These are phyloP conservation scores for Drosophila athabasca DNA, from an alignment of 1,140 invertebrate genomes.

Conservation along the genomic window DNA sequence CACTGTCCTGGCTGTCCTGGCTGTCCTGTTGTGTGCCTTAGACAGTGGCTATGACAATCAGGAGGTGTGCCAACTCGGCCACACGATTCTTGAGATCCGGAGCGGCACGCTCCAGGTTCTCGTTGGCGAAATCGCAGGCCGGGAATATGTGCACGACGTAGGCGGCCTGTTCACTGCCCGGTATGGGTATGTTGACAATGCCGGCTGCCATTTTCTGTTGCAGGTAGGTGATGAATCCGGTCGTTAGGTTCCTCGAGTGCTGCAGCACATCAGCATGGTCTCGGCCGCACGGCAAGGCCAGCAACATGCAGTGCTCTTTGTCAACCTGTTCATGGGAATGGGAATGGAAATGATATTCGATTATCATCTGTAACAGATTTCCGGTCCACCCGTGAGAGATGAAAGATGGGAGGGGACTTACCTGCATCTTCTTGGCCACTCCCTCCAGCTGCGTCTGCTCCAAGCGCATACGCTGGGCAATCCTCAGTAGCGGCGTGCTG, in stretches of 20 bases:
- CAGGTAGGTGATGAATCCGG: conserved; percentile 97
- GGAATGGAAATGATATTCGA: neutral
- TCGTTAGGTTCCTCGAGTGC: conserved; percentile 94
- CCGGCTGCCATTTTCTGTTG: conserved; percentile 98
- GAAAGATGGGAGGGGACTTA: conserved; percentile 83
- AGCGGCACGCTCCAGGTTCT: conserved; percentile 94
- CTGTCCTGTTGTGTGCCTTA: conserved; percentile 69
- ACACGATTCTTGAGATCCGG: conserved; percentile 96
- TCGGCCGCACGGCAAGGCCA: conserved; percentile 96
- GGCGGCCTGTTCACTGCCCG: conserved; percentile 92
- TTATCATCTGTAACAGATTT: too few species aligned
- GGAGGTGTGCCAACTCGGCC: conserved; percentile 94
- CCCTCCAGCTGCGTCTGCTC: conserved; percentile 97
- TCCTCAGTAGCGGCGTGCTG: conserved; percentile 92
- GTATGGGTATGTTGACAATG: conserved; percentile 97
- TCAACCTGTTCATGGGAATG: conserved; percentile 87
- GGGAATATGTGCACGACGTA: conserved; percentile 99
- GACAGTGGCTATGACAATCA: conserved; percentile 97
- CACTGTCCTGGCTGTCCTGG: neutral
- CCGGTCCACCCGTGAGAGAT: too few species aligned
- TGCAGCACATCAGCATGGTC: conserved; percentile 96
- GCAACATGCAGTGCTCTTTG: conserved; percentile 97
- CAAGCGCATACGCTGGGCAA: conserved; percentile 97
- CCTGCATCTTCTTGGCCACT: conserved; percentile 97
- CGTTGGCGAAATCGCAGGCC: conserved; percentile 98